Conservation (phyloP, 2,797 vertebrate genomes). For the Aratinga solstitialis region DNA sequence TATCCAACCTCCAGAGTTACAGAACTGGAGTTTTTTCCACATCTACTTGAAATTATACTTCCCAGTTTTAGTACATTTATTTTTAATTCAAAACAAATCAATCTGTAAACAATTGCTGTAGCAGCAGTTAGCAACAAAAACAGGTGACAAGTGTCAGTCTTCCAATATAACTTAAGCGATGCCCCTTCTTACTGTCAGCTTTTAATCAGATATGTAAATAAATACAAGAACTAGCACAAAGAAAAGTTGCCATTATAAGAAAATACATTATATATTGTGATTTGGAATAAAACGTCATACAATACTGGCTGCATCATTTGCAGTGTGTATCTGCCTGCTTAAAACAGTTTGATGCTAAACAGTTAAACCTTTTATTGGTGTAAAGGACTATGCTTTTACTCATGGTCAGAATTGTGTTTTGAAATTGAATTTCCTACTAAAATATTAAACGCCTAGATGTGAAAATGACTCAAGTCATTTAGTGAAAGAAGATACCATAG, state of each 20-base stretch:
- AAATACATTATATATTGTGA: conserved; percentile 33
- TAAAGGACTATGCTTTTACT: conserved; percentile 20
- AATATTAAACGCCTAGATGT: conserved; percentile 23
- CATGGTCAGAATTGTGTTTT: conserved; percentile 2
- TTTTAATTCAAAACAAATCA: conserved; percentile 7
- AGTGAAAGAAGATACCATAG: conserved; percentile 64
- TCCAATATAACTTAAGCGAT: background rate
- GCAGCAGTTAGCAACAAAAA: conserved; percentile 38
- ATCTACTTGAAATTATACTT: background rate
- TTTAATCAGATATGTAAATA: conserved; percentile 42
- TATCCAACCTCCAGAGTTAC: background rate
- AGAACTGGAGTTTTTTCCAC: background rate
- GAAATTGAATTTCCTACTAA: conserved; percentile 32
- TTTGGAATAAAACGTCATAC: background rate
- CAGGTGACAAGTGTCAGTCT: conserved; percentile 15
- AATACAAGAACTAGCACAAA: conserved; percentile 41
- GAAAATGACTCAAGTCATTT: conserved; percentile 52
- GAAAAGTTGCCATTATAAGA: conserved; percentile 26
- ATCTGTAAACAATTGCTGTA: conserved; percentile 4
- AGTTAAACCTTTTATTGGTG: conserved; percentile 17
- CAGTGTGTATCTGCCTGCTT: conserved; percentile 23
- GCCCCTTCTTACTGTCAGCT: background rate
- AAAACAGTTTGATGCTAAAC: background rate
- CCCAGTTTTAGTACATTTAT: background rate
- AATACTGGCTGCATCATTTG: conserved; percentile 9